These are phyloP conservation scores for Macrotis lagotis DNA, from an alignment of 2,113 vertebrate species.

Conservation along the genomic window DNA sequence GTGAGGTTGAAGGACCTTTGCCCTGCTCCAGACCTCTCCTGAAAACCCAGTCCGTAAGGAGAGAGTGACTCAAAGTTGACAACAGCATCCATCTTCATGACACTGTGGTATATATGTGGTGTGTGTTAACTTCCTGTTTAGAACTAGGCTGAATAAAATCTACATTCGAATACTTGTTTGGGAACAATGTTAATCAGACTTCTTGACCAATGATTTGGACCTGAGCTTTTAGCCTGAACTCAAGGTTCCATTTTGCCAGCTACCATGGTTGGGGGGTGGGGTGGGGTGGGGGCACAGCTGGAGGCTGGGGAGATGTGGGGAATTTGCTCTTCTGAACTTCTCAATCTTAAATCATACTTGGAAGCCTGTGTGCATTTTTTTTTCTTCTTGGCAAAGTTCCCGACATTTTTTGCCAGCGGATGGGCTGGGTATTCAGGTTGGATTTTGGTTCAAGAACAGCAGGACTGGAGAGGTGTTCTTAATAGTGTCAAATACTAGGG, in stretches of 20 bases:
- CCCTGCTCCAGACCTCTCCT: slow-evolving; percentile 49
- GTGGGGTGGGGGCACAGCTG: neutral
- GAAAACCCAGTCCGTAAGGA: slow-evolving; percentile 56
- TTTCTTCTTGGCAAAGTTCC: neutral
- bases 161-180: neutral
- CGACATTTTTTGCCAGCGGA: neutral
- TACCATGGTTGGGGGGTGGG: neutral
- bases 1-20: slow-evolving; percentile 23
- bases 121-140: slow-evolving; percentile 75
- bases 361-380: slow-evolving; percentile 11
- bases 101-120: slow-evolving; percentile 62
- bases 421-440: neutral
- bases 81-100: slow-evolving; percentile 77
- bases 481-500: slow-evolving; percentile 3
- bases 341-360: slow-evolving; percentile 35
- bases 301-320: neutral
- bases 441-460: slow-evolving; percentile 44
- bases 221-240: neutral
- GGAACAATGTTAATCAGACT: slow-evolving; percentile 36
- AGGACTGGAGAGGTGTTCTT: slow-evolving; percentile 12
- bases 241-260: slow-evolving; percentile 26
- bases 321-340: neutral
- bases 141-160: slow-evolving; percentile 34
- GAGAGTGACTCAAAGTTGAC: slow-evolving; percentile 62
- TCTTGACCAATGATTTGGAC: neutral